Percentiles rank a stretch among this genome's conserved stretches.
phyloP scores from a whole-genome alignment of 2,888 invertebrate species.

The Andrena bicolor region DNA sequence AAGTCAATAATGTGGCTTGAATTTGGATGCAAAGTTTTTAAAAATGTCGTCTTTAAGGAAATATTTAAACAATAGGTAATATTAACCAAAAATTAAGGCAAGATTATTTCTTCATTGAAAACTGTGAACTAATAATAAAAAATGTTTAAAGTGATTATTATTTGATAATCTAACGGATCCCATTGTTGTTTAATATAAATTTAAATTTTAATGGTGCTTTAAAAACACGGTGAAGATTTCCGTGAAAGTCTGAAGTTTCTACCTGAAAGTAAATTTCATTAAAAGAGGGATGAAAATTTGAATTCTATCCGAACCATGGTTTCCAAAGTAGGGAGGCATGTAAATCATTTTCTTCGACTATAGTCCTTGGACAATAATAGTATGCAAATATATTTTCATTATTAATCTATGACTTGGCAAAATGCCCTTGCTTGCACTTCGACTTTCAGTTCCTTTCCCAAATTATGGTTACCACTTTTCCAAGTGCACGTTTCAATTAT shows the following conservation, averaged over 20 bases:
- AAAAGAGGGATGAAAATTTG: conserved; percentile 40
- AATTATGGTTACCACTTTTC: conserved; percentile 2
- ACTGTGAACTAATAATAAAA: too few relatives aligned
- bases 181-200: too few relatives aligned
- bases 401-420: conserved; percentile 46
- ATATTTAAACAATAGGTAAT: too few relatives aligned
- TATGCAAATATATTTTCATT: conserved; percentile 62
- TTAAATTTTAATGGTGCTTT: neutral
- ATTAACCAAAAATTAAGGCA: too few relatives aligned
- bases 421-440: conserved; percentile 15
- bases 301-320: conserved; percentile 36
- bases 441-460: conserved; percentile 36
- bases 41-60: too few relatives aligned
- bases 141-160: too few relatives aligned
- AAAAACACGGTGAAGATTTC: neutral
- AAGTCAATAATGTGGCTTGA: too few relatives aligned
- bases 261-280: conserved; percentile 18
- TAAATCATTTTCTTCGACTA: conserved; percentile 54
- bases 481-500: neutral
- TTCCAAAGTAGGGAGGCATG: conserved; percentile 21
- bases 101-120: too few relatives aligned
- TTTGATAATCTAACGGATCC: too few relatives aligned
- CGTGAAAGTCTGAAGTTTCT: conserved; percentile 7
- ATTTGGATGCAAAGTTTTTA: too few relatives aligned
- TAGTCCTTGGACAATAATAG: conserved; percentile 38